These are phyloP conservation scores for Muschampia plurimacula DNA, from an alignment of 2,888 invertebrate species.

Conservation along the genomic window DNA sequence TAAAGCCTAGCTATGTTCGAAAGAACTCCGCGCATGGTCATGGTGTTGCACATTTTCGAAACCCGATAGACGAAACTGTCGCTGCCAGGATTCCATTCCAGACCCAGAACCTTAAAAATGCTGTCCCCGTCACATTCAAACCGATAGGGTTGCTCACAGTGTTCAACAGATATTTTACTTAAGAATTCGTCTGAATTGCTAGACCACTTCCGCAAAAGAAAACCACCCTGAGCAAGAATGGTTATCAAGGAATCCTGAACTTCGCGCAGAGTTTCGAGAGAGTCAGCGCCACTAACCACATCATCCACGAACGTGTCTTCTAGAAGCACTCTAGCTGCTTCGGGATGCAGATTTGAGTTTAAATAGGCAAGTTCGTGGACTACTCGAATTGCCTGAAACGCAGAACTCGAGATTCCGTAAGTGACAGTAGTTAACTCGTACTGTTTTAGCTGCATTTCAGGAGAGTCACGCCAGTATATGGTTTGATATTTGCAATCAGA, in stretches of 20 bases:
- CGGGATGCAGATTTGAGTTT: slow-evolving; percentile 12
- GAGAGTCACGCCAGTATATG: slow-evolving; percentile 46
- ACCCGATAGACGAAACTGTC: slow-evolving; percentile 22
- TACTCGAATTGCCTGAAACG: slow-evolving; percentile 38
- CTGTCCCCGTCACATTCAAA: slow-evolving; percentile 10
- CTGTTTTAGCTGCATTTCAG: slow-evolving; percentile 41
- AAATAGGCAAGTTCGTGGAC: slow-evolving; percentile 31
- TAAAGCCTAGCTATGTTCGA: slow-evolving; percentile 41
- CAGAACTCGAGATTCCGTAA: slow-evolving; percentile 45
- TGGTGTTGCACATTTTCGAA: not conserved
- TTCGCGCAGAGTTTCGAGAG: not conserved
- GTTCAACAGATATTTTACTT: not conserved
- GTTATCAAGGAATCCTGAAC: not conserved
- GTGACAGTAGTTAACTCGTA: slow-evolving; percentile 46
- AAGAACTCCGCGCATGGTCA: slow-evolving; percentile 15
- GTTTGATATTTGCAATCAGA: slow-evolving; percentile 44
- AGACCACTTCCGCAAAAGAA: slow-evolving; percentile 23
- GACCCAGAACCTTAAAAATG: slow-evolving; percentile 14
- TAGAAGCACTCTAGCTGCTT: slow-evolving; percentile 27
- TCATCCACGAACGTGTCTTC: slow-evolving; percentile 40
- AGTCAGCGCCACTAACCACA: slow-evolving; percentile 26
- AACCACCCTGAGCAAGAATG: slow-evolving; percentile 8
- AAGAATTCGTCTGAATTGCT: slow-evolving; percentile 13
- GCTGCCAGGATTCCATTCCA: slow-evolving; percentile 10
- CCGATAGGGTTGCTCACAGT: slow-evolving; percentile 13